A percentile compares a stretch with the other conserved stretches of the same genome.
Conservation (phyloP, 1,140 invertebrate species). For the Pseudomyrmex pallidus region DNA sequence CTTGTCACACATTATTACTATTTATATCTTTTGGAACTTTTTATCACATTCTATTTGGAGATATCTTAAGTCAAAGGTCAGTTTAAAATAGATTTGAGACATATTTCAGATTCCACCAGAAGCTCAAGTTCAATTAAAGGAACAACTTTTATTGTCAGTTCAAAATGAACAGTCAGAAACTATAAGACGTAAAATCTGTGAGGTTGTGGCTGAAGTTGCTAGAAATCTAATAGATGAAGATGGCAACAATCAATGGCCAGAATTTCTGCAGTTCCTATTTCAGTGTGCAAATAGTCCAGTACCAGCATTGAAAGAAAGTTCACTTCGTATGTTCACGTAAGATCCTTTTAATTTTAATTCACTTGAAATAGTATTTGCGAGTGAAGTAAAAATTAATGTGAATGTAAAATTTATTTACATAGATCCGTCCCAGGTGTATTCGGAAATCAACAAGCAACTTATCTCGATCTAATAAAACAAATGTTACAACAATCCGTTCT, state of each 20-base stretch:
- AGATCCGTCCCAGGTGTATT: constrained; percentile 98
- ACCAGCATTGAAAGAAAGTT: constrained; percentile 95
- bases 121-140: constrained; percentile 92
- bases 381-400: background rate
- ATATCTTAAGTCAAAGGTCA: constrained; percentile 13
- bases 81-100: constrained; percentile 31
- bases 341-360: constrained; percentile 73
- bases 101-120: constrained; percentile 90
- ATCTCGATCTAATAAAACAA: constrained; percentile 97
- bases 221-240: constrained; percentile 98
- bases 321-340: constrained; percentile 97
- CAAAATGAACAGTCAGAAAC: constrained; percentile 92
- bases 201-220: constrained; percentile 97
- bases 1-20: too few relatives aligned
- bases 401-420: constrained; percentile 31
- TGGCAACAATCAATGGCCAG: constrained; percentile 98
- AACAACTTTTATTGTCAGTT: constrained; percentile 93
- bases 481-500: constrained; percentile 94
- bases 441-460: constrained; percentile 97
- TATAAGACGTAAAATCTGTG: constrained; percentile 96
- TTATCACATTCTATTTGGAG: background rate
- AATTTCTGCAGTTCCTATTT: constrained; percentile 98
- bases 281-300: constrained; percentile 94
- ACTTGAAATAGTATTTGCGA: background rate
- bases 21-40: background rate